These are phyloP conservation scores for Bruchidius siliquastri DNA, from an alignment of 2,888 invertebrate species.

Conservation along the genomic window DNA sequence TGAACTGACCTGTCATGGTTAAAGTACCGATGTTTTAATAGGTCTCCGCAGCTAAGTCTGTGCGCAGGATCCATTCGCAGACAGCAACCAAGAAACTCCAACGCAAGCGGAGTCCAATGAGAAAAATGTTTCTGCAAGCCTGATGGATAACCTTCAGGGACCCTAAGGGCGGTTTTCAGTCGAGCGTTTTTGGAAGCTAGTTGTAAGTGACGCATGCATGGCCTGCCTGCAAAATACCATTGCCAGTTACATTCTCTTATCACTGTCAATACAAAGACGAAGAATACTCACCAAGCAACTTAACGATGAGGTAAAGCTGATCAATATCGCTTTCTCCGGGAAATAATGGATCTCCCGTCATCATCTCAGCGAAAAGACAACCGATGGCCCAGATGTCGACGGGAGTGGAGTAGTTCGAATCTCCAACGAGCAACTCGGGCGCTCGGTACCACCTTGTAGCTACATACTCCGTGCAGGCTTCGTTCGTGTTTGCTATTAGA, in stretches of 20 bases:
- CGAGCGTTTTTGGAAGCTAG: conserved; percentile 48
- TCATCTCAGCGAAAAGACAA: conserved; percentile 79
- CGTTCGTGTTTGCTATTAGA: conserved; percentile 60
- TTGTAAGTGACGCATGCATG: conserved; percentile 48
- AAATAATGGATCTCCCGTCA: conserved; percentile 80
- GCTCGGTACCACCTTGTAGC: conserved; percentile 79
- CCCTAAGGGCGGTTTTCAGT: conserved; percentile 44
- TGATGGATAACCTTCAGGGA: conserved; percentile 25
- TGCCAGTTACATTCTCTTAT: conserved; percentile 4
- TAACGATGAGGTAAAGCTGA: conserved; percentile 77
- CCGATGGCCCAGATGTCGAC: conserved; percentile 89
- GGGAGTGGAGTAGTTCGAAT: conserved; percentile 65
- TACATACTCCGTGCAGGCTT: conserved; percentile 84
- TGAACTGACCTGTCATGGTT: conserved; percentile 29
- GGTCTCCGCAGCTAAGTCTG: conserved; percentile 57
- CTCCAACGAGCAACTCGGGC: conserved; percentile 80
- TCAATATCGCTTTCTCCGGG: conserved; percentile 89
- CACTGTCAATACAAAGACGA: no score
- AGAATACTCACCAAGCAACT: conserved; percentile 63
- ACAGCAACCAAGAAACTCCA: conserved; percentile 50
- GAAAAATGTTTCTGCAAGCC: conserved; percentile 45
- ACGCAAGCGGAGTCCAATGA: conserved; percentile 44
- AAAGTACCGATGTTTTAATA: conserved; percentile 49
- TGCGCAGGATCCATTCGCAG: conserved; percentile 62
- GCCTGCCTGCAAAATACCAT: conserved; percentile 42